phyloP scores from a whole-genome alignment of 2,888 invertebrate species.

The Phaonia tiefii region DNA sequence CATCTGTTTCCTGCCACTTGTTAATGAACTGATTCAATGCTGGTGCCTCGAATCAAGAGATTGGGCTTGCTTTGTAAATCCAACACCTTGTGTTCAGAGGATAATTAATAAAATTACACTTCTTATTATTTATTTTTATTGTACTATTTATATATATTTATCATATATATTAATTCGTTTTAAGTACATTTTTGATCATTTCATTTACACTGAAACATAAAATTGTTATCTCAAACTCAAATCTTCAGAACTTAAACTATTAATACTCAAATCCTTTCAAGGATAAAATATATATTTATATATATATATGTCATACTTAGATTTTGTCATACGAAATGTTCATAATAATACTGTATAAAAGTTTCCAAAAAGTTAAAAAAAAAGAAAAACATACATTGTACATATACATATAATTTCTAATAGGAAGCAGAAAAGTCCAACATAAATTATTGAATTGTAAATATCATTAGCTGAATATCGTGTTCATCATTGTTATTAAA shows the following conservation, averaged over 20 bases:
- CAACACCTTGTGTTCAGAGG: no score
- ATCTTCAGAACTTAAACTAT: background rate
- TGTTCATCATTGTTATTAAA: no score
- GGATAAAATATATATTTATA: background rate
- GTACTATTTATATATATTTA: constrained; percentile 24
- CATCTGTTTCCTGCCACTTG: no score
- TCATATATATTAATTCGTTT: constrained; percentile 20
- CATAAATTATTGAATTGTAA: background rate
- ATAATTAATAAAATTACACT: background rate
- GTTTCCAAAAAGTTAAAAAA: constrained; percentile 15
- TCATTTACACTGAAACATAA: constrained; percentile 19
- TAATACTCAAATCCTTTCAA: background rate
- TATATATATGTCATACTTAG: no score
- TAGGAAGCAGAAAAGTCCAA: constrained; percentile 19
- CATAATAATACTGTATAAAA: constrained; percentile 22
- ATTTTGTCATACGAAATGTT: background rate
- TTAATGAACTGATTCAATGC: no score
- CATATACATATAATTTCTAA: constrained; percentile 10
- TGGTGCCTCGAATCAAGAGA: no score
- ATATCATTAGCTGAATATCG: no score
- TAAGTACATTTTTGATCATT: constrained; percentile 33
- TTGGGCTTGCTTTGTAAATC: no score
- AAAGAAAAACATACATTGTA: background rate
- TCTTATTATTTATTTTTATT: background rate
- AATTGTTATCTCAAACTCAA: constrained; percentile 24